Evolutionary conservation across 2,888 invertebrate species (phyloP), one percentile per base, ranked within the genome.

Genomic region (Deilephila elpenor): DNA sequence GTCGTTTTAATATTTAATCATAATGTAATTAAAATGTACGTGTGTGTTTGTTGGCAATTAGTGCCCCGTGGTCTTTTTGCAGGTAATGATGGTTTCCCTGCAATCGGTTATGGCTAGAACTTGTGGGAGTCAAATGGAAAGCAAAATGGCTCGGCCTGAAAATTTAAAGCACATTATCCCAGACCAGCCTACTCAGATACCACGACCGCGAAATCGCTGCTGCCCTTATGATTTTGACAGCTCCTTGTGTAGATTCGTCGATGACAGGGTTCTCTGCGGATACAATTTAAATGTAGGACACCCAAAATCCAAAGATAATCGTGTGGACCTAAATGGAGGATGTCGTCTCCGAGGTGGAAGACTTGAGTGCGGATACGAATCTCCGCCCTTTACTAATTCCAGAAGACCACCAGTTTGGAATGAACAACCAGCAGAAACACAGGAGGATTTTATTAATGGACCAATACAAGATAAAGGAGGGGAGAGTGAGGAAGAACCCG

Each of bases 181-280:
- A 56, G 56, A 25, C 20, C 51, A 32, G 34, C 59, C 60, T 5
- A 32, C 25, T 37, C 53, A 67, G 7, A 67, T 71, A 44, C 60
- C 53, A 73, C 72, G 67, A 51, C 79, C 74, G 19, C 79, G 82
- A 64, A 89, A 80, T 6, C 82, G 80, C 6, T 93, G 93, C 75
- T 92, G 92, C 74, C 92, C 92, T 0, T 93, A 93, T 71, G 83
- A 90, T 44, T 93, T 91, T 73, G 86, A 93, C 62, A 81, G 88
- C 61, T 84, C 73, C 14, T 61, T 85, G 20, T 93, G 93, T 73
- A 85, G 81, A 83, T 72, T 78, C n/a, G 80, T 92, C 3, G 89
- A 89, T 32, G 89, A 92, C 60, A 86, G 91, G 79, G 25, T 89
- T 1, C 79, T 92, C 19, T 93, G 93, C 77, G 93, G 93, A 7